Percentiles rank a stretch among this genome's conserved stretches.
Conservation (phyloP, 2,888 invertebrate species). For the Clivina fossor region DNA sequence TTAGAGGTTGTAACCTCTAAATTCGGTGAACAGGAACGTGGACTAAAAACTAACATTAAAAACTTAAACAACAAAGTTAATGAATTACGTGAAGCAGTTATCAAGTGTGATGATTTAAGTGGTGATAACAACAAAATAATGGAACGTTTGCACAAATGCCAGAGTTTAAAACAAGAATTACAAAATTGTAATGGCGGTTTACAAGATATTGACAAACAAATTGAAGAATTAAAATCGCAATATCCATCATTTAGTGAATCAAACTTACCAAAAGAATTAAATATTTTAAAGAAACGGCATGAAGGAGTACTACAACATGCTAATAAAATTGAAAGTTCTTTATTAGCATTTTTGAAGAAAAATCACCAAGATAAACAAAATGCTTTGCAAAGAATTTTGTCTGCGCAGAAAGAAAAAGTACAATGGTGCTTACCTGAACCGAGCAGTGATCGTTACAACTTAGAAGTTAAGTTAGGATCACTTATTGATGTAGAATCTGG, state of each 20-base stretch:
- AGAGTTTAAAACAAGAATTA: conserved; percentile 71
- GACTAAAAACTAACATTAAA: conserved; percentile 72
- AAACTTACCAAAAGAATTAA: conserved; percentile 77
- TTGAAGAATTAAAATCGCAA: conserved; percentile 69
- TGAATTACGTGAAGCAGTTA: conserved; percentile 77
- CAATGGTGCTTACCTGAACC: conserved; percentile 89
- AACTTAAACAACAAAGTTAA: conserved; percentile 68
- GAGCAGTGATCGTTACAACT: conserved; percentile 86
- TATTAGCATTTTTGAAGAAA: conserved; percentile 82
- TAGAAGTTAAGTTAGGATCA: conserved; percentile 86
- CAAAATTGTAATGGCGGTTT: conserved; percentile 68
- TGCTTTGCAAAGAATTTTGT: conserved; percentile 77
- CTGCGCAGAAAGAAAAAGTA: conserved; percentile 83
- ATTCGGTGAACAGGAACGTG: conserved; percentile 73
- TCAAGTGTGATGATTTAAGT: conserved; percentile 86
- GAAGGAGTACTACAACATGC: conserved; percentile 77
- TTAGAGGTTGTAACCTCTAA: conserved; percentile 72
- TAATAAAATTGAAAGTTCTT: conserved; percentile 77
- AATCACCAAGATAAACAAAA: conserved; percentile 82
- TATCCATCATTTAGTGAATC: conserved; percentile 80
- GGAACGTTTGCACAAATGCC: conserved; percentile 74
- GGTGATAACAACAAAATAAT: conserved; percentile 85
- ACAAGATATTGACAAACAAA: conserved; percentile 67
- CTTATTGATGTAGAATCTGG: conserved; percentile 74
- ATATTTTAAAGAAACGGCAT: conserved; percentile 79